A percentile compares a stretch with the other conserved stretches of the same genome.
phyloP scores from a whole-genome alignment of 2,797 vertebrate species.

The Pangasius larnaudii region DNA sequence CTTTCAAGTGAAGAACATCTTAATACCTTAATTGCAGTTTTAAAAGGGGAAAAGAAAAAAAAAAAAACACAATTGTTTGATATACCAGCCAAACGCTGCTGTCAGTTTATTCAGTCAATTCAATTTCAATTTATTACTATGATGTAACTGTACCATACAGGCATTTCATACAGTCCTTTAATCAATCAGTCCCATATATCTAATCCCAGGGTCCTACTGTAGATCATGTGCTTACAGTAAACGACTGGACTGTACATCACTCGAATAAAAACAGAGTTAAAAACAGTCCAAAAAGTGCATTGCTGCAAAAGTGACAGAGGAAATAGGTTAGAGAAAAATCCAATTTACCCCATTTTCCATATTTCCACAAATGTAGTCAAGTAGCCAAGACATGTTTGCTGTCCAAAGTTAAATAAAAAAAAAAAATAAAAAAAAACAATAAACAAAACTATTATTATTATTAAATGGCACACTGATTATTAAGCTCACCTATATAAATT shows the following conservation, averaged over 20 bases:
- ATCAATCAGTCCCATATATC: neutral
- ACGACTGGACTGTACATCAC: neutral
- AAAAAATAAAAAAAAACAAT: too few species aligned
- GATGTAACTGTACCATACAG: neutral
- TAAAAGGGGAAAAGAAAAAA: neutral
- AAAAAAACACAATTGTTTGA: neutral
- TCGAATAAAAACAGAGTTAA: neutral
- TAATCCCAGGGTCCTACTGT: neutral
- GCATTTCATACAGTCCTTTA: neutral
- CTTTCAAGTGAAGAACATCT: neutral
- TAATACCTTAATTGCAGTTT: conserved; percentile 5
- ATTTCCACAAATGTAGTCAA: neutral
- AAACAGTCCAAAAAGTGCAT: neutral
- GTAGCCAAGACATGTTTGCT: neutral
- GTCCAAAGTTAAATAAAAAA: neutral
- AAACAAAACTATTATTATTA: too few species aligned
- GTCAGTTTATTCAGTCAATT: conserved; percentile 36
- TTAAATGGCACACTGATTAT: too few species aligned
- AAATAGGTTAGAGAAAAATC: neutral
- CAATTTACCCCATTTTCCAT: neutral
- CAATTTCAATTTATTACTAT: conserved; percentile 11
- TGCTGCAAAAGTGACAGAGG: neutral
- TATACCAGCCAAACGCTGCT: neutral
- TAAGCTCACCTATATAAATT: too few species aligned
- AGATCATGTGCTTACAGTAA: neutral